Evolutionary conservation across 2,888 invertebrate genomes (phyloP).

Genomic region (Sussaba pulchella): DNA sequence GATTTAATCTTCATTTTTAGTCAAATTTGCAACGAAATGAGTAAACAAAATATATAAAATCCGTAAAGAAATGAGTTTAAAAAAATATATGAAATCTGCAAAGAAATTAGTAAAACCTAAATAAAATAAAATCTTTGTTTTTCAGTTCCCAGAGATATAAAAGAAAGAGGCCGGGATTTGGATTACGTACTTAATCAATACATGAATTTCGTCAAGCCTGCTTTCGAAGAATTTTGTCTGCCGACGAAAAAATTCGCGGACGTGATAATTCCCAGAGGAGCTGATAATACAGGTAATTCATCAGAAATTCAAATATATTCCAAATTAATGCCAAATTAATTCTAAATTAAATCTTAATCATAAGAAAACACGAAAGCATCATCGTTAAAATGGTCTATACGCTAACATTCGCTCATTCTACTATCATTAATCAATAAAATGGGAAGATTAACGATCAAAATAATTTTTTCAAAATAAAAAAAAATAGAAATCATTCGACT

Average conservation of each 20-base stretch:
- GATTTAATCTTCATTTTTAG: too few relatives aligned
- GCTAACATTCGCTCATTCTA: constrained; percentile 30
- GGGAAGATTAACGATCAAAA: background rate
- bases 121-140: too few relatives aligned
- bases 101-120: too few relatives aligned
- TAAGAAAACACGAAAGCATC: background rate
- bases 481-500: constrained; percentile 9
- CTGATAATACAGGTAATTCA: constrained; percentile 96
- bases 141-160: constrained; percentile 97
- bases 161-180: constrained; percentile 96
- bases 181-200: constrained; percentile 98
- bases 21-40: too few relatives aligned
- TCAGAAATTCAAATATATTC: constrained; percentile 51
- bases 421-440: background rate
- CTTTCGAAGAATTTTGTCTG: constrained; percentile 99
- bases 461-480: background rate
- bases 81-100: too few relatives aligned
- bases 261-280: constrained; percentile 99
- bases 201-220: constrained; percentile 99
- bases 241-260: constrained; percentile 99
- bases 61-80: too few relatives aligned
- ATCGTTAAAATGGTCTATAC: constrained; percentile 20
- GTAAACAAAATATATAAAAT: too few relatives aligned
- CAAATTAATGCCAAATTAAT: constrained; percentile 29
- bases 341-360: constrained; percentile 17